Evolutionary conservation across 2,113 vertebrate species (phyloP).

Genomic region (Rhinogobius similis): DNA sequence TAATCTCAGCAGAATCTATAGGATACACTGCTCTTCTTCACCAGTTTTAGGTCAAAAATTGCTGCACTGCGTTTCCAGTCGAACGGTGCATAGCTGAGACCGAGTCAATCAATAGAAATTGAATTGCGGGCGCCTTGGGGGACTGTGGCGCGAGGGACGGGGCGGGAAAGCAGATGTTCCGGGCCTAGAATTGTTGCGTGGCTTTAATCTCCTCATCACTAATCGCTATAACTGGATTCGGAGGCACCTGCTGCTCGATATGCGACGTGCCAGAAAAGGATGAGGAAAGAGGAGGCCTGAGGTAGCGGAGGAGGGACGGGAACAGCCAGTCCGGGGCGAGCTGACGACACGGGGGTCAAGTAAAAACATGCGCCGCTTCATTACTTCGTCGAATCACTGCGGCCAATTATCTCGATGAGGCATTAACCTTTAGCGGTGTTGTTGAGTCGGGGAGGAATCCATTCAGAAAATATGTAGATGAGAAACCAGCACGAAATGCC

Average conservation of each 20-base stretch:
- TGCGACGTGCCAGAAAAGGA: constrained; percentile 58
- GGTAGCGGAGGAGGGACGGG: constrained; percentile 39
- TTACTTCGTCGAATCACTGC: constrained; percentile 25
- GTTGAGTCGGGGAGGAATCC: constrained; percentile 12
- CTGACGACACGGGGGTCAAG: constrained; percentile 21
- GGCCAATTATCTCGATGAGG: constrained; percentile 41
- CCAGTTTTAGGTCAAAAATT: constrained; percentile 29
- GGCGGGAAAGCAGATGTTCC: constrained; percentile 76
- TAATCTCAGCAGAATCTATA: too few relatives aligned
- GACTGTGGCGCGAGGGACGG: constrained; percentile 31
- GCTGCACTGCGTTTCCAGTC: constrained; percentile 21
- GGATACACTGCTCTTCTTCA: neutral
- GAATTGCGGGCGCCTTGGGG: constrained; percentile 41
- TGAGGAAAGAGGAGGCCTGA: constrained; percentile 32
- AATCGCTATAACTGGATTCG: constrained; percentile 79
- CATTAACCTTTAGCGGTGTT: constrained; percentile 17
- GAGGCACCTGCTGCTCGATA: constrained; percentile 72
- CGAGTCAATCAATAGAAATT: constrained; percentile 45
- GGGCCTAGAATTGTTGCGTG: constrained; percentile 66
- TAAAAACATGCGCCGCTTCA: constrained; percentile 40
- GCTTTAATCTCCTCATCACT: constrained; percentile 77
- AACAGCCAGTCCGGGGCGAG: constrained; percentile 39
- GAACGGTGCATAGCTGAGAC: constrained; percentile 36
- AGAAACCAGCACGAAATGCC: constrained; percentile 23
- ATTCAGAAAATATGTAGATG: constrained; percentile 23